Conservation (phyloP, 2,797 vertebrate genomes). For the Rhodeus uyekii region DNA sequence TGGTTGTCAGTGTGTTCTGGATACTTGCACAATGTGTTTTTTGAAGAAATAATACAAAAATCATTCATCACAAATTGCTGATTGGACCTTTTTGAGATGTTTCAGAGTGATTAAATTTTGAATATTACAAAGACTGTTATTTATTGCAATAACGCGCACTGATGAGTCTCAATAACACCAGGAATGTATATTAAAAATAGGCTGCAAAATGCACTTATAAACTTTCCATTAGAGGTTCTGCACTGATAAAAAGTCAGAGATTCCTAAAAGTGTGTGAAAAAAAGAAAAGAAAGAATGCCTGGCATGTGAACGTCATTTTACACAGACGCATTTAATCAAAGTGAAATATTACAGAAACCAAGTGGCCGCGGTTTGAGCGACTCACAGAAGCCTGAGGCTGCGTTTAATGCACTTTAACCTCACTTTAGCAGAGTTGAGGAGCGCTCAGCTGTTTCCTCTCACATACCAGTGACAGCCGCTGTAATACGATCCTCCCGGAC, state of each 20-base stretch:
- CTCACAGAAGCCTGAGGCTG: background rate
- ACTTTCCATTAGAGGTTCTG: background rate
- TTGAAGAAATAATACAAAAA: background rate
- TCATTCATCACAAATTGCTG: background rate
- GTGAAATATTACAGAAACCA: background rate
- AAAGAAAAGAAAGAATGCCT: background rate
- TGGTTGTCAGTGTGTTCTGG: background rate
- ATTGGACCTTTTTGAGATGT: background rate
- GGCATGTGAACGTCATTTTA: background rate
- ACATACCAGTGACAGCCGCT: conserved; percentile 48
- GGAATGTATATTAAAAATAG: background rate
- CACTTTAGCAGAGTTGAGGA: background rate
- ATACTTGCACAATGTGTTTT: background rate
- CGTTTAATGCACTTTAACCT: conserved; percentile 22
- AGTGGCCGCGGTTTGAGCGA: background rate
- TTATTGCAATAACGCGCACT: background rate
- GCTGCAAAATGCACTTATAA: background rate
- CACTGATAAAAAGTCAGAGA: background rate
- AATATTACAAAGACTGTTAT: background rate
- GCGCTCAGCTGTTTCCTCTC: conserved; percentile 43
- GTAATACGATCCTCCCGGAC: conserved; percentile 43
- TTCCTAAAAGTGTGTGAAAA: background rate
- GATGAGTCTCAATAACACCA: background rate
- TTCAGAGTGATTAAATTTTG: background rate
- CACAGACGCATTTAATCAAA: background rate